Evolutionary conservation across 2,888 invertebrate species (phyloP).

Genomic region (Choristoneura rosaceana): DNA sequence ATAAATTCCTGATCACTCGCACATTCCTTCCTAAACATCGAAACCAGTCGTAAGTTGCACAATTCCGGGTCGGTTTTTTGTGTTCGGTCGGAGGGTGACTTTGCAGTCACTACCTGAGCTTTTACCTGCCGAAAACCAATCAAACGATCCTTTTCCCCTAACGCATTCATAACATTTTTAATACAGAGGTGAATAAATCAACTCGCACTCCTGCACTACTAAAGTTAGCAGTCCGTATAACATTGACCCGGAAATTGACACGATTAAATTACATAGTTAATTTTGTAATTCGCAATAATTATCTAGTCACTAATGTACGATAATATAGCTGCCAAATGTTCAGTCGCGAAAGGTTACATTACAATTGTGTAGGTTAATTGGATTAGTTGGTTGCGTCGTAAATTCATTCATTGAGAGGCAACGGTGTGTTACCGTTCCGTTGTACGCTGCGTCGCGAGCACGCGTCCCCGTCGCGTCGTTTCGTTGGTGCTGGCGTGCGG

Average conservation of each 20-base stretch:
- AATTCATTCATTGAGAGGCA: slow-evolving; percentile 25
- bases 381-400: slow-evolving; percentile 8
- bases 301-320: slow-evolving; percentile 12
- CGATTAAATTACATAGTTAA: slow-evolving; percentile 54
- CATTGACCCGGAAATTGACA: slow-evolving; percentile 54
- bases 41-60: slow-evolving; percentile 59
- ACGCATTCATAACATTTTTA: background rate
- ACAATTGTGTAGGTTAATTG: background rate
- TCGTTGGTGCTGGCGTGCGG: slow-evolving; percentile 62
- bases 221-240: slow-evolving; percentile 9
- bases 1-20: slow-evolving; percentile 5
- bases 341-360: background rate
- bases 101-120: slow-evolving; percentile 60
- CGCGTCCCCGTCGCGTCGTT: slow-evolving; percentile 48
- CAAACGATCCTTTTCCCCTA: slow-evolving; percentile 16
- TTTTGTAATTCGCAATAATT: slow-evolving; percentile 37
- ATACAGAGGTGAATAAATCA: background rate
- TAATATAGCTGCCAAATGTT: background rate
- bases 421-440: slow-evolving; percentile 21
- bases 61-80: slow-evolving; percentile 59
- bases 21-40: slow-evolving; percentile 12
- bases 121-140: slow-evolving; percentile 33
- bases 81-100: slow-evolving; percentile 51
- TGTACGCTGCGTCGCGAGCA: slow-evolving; percentile 3
- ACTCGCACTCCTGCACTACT: background rate